Percentiles rank a stretch among this genome's conserved stretches.
These are phyloP conservation scores for Cydia splendana DNA, from an alignment of 1,140 invertebrate genomes.

Conservation along the genomic window DNA sequence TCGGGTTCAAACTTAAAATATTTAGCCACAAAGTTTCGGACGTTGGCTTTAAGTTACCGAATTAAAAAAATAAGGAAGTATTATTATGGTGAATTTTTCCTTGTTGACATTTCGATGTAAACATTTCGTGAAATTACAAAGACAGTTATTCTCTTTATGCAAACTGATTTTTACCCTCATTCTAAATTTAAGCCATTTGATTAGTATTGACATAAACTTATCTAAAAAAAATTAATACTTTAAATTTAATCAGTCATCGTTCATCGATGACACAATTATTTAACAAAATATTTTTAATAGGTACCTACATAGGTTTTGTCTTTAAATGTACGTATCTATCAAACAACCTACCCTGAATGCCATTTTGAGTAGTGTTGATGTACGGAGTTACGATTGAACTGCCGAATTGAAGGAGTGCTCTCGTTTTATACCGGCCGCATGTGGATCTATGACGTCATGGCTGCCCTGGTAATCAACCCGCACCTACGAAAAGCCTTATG, in stretches of 20 bases:
- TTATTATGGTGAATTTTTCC: no score
- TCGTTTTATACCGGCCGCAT: conserved; percentile 54
- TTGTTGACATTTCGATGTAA: no score
- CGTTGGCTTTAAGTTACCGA: no score
- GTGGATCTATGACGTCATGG: conserved; percentile 51
- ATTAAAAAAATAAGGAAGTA: no score
- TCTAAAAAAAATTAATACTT: no score
- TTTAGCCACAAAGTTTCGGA: no score
- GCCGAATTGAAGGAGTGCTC: conserved; percentile 40
- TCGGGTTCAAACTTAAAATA: no score
- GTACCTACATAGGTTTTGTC: background rate
- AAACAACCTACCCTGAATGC: conserved; percentile 55
- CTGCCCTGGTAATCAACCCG: conserved; percentile 49
- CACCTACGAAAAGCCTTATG: conserved; percentile 50
- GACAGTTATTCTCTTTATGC: no score
- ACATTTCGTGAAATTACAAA: no score
- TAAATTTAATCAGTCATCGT: background rate
- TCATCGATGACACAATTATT: background rate
- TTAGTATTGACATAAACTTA: no score
- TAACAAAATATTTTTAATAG: background rate
- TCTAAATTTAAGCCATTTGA: no score
- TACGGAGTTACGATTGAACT: conserved; percentile 46
- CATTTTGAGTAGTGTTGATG: conserved; percentile 50
- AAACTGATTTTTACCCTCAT: no score
- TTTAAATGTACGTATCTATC: conserved; percentile 23